Conservation (phyloP, 2,797 vertebrate species). For the Novumbra hubbsi region DNA sequence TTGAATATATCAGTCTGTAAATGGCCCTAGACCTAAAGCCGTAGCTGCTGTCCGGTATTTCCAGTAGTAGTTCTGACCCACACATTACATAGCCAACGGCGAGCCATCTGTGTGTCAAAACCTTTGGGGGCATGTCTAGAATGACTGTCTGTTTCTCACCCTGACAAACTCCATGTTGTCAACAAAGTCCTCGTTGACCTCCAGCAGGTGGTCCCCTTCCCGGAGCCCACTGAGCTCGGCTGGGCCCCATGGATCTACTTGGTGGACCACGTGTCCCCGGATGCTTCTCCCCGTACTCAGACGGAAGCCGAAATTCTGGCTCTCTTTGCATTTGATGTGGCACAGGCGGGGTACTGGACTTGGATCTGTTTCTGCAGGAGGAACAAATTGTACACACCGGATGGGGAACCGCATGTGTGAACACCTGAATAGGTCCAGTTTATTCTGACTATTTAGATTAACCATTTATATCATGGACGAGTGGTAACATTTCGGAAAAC, state of each 20-base stretch:
- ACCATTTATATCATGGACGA: neutral
- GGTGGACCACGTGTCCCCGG: conserved; percentile 69
- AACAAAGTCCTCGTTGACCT: conserved; percentile 83
- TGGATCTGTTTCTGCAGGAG: conserved; percentile 52
- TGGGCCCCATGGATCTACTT: conserved; percentile 76
- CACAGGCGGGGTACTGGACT: conserved; percentile 71
- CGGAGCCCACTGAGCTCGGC: conserved; percentile 82
- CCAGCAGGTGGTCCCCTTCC: conserved; percentile 84
- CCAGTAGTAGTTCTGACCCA: neutral
- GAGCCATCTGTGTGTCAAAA: neutral
- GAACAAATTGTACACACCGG: neutral
- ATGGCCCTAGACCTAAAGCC: no score
- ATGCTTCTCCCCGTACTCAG: conserved; percentile 62
- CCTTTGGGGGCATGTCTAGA: neutral
- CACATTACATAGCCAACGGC: neutral
- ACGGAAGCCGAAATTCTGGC: conserved; percentile 82
- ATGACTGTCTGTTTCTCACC: conserved; percentile 67
- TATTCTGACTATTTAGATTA: neutral
- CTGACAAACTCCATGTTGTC: conserved; percentile 69
- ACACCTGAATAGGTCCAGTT: neutral
- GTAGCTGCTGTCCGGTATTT: no score
- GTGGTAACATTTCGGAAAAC: neutral
- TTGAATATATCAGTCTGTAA: no score
- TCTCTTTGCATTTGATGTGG: conserved; percentile 74
- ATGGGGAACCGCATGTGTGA: neutral